Conservation (phyloP, 2,888 invertebrate species). For the Caradrina clavipalpis region DNA sequence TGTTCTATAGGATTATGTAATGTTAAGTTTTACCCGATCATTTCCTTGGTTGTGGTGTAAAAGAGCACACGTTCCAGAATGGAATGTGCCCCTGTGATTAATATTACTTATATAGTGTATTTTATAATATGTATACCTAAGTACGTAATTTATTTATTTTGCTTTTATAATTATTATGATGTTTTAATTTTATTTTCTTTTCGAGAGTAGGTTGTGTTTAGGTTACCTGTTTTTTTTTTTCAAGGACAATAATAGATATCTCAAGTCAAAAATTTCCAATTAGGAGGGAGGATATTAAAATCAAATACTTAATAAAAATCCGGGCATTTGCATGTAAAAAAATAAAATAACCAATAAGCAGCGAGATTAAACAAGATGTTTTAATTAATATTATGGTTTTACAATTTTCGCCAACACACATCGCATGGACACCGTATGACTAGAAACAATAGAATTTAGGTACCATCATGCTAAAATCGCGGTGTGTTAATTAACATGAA, state of each 20-base stretch:
- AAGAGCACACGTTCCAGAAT: constrained; percentile 37
- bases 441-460: not conserved
- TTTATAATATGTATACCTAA: constrained; percentile 2
- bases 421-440: constrained; percentile 8
- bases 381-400: constrained; percentile 1
- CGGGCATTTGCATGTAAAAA: constrained; percentile 24
- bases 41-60: constrained; percentile 49
- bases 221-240: not conserved
- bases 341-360: not conserved
- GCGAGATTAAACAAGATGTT: not conserved
- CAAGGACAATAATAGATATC: not conserved
- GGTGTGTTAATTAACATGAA: constrained; percentile 7
- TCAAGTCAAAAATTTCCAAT: not conserved
- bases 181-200: constrained; percentile 24
- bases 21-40: constrained; percentile 38
- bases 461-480: not conserved
- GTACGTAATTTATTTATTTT: constrained; percentile 41
- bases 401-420: not conserved
- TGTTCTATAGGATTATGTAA: constrained; percentile 8
- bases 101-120: constrained; percentile 29
- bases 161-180: constrained; percentile 38
- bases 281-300: not conserved
- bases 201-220: not conserved
- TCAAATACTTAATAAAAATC: not conserved
- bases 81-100: constrained; percentile 46